Evolutionary conservation across 2,113 vertebrate species (phyloP).

Genomic region (Odocoileus hemionus): DNA sequence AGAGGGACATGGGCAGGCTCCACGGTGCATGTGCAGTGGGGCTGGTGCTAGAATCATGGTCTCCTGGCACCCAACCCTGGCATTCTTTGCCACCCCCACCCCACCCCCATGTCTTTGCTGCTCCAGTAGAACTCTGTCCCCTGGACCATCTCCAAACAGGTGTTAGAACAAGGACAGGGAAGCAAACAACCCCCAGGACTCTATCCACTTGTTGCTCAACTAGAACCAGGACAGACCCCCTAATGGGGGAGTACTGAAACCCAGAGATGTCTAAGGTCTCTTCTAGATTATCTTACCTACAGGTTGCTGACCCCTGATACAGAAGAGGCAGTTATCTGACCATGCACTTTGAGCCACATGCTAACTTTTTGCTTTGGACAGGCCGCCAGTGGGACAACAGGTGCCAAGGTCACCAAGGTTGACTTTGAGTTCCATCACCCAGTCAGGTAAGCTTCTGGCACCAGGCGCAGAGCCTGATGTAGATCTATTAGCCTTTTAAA

Average conservation of each 20-base stretch:
- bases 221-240: background rate
- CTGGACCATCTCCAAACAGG: constrained; percentile 20
- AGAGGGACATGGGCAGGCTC: background rate
- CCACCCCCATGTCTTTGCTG: background rate
- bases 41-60: background rate
- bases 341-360: constrained; percentile 27
- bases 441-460: constrained; percentile 79
- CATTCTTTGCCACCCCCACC: background rate
- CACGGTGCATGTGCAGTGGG: background rate
- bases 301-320: constrained; percentile 1
- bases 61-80: background rate
- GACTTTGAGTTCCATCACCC: constrained; percentile 82
- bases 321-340: background rate
- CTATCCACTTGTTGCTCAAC: constrained; percentile 38
- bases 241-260: background rate
- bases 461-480: background rate
- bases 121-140: constrained; percentile 36
- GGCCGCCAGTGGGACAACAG: constrained; percentile 35
- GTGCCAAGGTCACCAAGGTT: constrained; percentile 70
- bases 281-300: background rate
- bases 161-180: background rate
- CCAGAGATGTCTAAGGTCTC: background rate
- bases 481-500: background rate
- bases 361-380: constrained; percentile 62
- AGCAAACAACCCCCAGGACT: background rate